These are phyloP conservation scores for Dendrolimus pini DNA, from an alignment of 2,888 invertebrate species.

Conservation along the genomic window DNA sequence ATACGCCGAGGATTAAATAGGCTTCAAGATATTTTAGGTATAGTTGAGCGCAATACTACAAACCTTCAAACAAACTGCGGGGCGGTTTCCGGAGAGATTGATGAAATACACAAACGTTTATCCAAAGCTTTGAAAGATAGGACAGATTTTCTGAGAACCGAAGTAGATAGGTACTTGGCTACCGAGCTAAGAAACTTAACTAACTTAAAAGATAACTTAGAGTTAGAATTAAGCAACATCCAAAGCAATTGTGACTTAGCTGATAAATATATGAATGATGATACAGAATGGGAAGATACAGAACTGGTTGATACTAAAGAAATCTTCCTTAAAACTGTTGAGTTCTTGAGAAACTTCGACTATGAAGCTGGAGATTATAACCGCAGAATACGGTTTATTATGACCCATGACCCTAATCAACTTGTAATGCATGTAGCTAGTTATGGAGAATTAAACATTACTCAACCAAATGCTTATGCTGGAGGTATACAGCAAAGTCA, in stretches of 20 bases:
- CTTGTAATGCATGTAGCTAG: conserved; percentile 91
- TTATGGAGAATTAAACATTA: conserved; percentile 93
- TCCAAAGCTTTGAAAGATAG: conserved; percentile 93
- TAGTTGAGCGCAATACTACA: conserved; percentile 92
- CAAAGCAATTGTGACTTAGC: conserved; percentile 97
- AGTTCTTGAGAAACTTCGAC: conserved; percentile 95
- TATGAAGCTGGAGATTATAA: conserved; percentile 94
- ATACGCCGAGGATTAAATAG: conserved; percentile 92
- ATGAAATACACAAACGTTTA: conserved; percentile 92
- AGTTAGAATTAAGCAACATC: conserved; percentile 96
- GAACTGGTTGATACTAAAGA: conserved; percentile 97
- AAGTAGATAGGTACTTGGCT: conserved; percentile 94
- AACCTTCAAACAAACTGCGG: conserved; percentile 93
- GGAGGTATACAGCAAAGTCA: conserved; percentile 78
- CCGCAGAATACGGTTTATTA: conserved; percentile 88
- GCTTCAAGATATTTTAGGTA: conserved; percentile 88
- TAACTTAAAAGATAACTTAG: conserved; percentile 93
- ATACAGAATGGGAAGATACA: conserved; percentile 94
- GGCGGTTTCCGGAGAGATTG: conserved; percentile 94
- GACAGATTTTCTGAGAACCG: conserved; percentile 89
- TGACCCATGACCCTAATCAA: conserved; percentile 95
- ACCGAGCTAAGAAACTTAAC: conserved; percentile 91
- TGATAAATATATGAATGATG: conserved; percentile 94
- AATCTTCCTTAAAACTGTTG: conserved; percentile 96
- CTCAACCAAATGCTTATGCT: conserved; percentile 78